Evolutionary conservation across 2,113 vertebrate genomes (phyloP).

Genomic region (Tetrax tetrax): DNA sequence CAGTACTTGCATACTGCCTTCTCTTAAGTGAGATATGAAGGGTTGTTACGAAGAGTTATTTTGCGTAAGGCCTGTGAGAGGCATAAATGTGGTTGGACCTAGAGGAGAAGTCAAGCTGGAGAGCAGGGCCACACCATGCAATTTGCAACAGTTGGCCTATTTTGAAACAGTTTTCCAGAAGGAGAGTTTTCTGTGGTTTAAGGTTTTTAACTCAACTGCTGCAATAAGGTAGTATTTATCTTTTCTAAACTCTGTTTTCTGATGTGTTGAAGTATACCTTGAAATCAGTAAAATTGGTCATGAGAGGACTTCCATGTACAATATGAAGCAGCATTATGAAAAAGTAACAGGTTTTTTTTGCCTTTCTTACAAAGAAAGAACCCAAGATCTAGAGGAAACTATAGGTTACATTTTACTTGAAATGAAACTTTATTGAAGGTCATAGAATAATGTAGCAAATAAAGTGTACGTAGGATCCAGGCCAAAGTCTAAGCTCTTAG

Average conservation of each 20-base stretch:
- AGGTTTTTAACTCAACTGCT: not conserved
- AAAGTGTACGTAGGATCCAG: not conserved
- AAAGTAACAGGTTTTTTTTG: not conserved
- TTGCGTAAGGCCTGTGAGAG: not conserved
- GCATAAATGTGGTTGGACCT: not conserved
- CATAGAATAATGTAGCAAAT: not conserved
- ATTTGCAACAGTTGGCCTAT: not conserved
- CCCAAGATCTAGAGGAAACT: not conserved
- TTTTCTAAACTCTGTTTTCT: not conserved
- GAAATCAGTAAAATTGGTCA: not conserved
- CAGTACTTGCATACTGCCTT: not conserved
- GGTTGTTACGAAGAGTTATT: not conserved
- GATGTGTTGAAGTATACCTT: not conserved
- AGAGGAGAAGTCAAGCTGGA: not conserved
- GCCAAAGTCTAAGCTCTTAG: not conserved
- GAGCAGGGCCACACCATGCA: not conserved
- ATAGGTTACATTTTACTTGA: not conserved
- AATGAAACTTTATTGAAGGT: not conserved
- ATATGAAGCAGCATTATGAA: not conserved
- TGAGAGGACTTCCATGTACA: fast-evolving
- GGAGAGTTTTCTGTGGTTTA: not conserved
- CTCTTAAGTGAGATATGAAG: not conserved
- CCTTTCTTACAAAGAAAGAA: not conserved
- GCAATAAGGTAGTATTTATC: not conserved
- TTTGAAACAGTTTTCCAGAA: not conserved